These are phyloP conservation scores for Pollenia angustigena DNA, from an alignment of 2,888 invertebrate species.

Conservation along the genomic window DNA sequence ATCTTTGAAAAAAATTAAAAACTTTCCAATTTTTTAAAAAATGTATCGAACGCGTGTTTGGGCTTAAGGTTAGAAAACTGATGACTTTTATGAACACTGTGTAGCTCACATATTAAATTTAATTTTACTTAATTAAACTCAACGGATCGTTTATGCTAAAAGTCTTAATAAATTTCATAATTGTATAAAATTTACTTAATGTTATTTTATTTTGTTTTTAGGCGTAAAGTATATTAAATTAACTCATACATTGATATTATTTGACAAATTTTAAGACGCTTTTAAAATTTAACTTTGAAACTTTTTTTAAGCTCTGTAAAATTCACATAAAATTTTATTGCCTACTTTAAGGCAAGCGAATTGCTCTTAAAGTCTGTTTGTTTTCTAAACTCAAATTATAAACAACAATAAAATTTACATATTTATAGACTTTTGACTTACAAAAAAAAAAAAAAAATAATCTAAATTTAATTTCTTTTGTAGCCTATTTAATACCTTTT, in stretches of 20 bases:
- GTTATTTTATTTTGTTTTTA: background rate
- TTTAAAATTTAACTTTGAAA: background rate
- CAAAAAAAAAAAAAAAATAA: slow-evolving; percentile 60
- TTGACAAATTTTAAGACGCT: background rate
- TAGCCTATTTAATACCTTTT: slow-evolving; percentile 40
- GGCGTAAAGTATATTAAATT: background rate
- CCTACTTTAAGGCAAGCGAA: slow-evolving; percentile 5
- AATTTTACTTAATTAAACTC: too few relatives aligned
- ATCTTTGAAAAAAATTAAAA: too few relatives aligned
- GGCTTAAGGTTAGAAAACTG: too few relatives aligned
- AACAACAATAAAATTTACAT: slow-evolving; percentile 30
- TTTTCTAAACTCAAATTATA: slow-evolving; percentile 1
- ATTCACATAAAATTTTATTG: slow-evolving; percentile 27
- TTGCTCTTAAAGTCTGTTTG: too few relatives aligned
- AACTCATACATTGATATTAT: background rate
- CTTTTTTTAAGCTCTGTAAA: background rate
- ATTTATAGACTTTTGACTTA: slow-evolving; percentile 19
- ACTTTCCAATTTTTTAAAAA: too few relatives aligned
- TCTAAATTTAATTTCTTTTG: slow-evolving; percentile 53
- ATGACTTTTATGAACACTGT: too few relatives aligned
- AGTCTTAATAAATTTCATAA: too few relatives aligned
- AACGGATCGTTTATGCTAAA: too few relatives aligned
- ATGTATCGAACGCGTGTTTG: too few relatives aligned
- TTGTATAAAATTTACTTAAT: too few relatives aligned
- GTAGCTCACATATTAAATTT: too few relatives aligned